A percentile compares a stretch with the other conserved stretches of the same genome.
Conservation (phyloP, 2,797 vertebrate species). For the Pipistrellus pygmaeus region DNA sequence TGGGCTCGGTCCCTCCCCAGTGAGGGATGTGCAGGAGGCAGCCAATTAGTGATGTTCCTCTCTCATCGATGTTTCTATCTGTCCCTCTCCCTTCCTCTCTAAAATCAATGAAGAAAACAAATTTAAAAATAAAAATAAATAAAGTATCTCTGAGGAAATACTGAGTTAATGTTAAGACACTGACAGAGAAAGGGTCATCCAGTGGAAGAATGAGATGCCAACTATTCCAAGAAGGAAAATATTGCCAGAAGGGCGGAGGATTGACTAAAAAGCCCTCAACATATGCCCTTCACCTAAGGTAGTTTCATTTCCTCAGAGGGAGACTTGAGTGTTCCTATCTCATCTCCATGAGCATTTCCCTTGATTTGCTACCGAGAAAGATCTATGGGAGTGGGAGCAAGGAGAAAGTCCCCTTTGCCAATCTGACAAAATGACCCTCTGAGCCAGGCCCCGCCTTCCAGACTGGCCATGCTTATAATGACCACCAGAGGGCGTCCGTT, state of each 20-base stretch:
- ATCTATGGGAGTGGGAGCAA: background rate
- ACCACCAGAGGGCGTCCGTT: conserved; percentile 38
- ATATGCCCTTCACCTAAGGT: no score
- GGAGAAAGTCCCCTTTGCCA: background rate
- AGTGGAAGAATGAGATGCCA: background rate
- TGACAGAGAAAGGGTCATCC: background rate
- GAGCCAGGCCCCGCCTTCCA: background rate
- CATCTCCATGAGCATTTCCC: background rate
- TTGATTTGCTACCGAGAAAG: conserved; percentile 1
- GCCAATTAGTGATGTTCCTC: no score
- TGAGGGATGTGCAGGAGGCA: no score
- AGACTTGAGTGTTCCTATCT: background rate
- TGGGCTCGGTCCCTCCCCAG: no score
- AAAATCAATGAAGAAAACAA: no score
- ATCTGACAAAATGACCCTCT: background rate
- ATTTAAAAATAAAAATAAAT: background rate
- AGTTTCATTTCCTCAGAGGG: background rate
- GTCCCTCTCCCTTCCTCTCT: no score
- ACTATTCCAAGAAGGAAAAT: background rate
- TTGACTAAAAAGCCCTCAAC: background rate
- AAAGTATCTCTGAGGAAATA: background rate
- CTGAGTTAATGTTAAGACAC: background rate
- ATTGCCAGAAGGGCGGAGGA: background rate
- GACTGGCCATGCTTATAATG: background rate
- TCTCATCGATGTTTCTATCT: no score